Base-by-base conservation (phyloP, 2,888 invertebrate species). In the Eremobia ochroleuca region DNA sequence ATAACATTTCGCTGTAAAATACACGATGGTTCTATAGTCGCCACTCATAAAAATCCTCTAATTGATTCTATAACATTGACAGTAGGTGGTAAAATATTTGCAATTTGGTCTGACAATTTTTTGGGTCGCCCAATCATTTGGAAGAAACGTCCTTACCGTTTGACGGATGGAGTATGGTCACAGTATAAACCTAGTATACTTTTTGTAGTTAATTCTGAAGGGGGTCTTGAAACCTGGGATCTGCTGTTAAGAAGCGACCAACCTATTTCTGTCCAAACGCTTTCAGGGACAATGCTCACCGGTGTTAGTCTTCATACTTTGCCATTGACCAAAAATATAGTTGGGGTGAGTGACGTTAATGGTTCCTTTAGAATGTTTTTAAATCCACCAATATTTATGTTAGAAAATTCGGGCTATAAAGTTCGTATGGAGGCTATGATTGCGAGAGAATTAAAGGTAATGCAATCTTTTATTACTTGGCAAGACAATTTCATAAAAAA, bases 201-300 rank as follows among this genome's bases (percentile, higher is more conserved):
- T 77, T 98, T 98, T 90, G 93, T 99, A 74, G 97, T 97, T 1
- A 97, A 98, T 34, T 97, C 96, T 40, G 98, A 98, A 94, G 99
- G 99, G 4, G 97, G 97, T 77, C 95, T 98, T 25, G 98, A 99
- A 94, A 97, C 98, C 21, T 99, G 99, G 99, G 98, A 98, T 94
- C 94, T 99, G 76, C 93, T 98, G 77, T 94, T 97, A 68, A 97
- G 97, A 90, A 98, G 98, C 84, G 98, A 98, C 87, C 97, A 97
- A 83, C 97, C 98, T 0, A 97, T 97, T 79, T 97, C 98, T 74
- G 96, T 97, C 0, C 97, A 98, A 91, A 97, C 97, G 77, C 94
- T 98, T 31, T 98, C 98, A 5, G 97, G 98, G 3, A 97, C 97
- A 13, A 97, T 97, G 91, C 96, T 98, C n/a, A 98, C 98, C 0